A percentile compares a stretch with the other conserved stretches of the same genome.
Conservation (phyloP, 2,888 invertebrate species). For the Pterobdella sp. region DNA sequence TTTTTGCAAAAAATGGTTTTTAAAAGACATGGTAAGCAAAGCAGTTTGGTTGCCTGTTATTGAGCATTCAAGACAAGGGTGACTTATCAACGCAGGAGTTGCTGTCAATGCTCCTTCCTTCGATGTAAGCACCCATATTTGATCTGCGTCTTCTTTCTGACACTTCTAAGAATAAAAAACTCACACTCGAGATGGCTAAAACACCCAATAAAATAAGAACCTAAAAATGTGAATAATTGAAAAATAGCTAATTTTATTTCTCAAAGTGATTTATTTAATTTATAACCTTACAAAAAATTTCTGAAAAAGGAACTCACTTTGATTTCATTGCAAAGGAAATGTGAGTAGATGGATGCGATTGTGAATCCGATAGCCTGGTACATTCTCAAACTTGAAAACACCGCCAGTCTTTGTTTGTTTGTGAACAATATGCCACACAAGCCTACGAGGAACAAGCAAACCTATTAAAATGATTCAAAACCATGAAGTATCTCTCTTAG, state of each 20-base stretch:
- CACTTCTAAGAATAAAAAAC: constrained; percentile 13
- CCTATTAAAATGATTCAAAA: too few species aligned
- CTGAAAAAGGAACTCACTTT: constrained; percentile 40
- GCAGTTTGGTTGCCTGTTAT: too few species aligned
- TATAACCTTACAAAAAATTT: background rate
- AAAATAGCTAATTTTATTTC: constrained; percentile 29
- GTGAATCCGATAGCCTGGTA: constrained; percentile 44
- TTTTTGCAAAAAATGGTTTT: too few species aligned
- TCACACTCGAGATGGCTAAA: constrained; percentile 40
- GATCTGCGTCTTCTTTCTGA: constrained; percentile 2
- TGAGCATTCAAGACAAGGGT: too few species aligned
- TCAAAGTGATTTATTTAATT: background rate
- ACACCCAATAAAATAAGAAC: constrained; percentile 39
- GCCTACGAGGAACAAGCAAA: too few species aligned
- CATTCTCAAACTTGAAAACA: constrained; percentile 44
- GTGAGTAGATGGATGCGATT: constrained; percentile 42
- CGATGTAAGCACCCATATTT: too few species aligned
- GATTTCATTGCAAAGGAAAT: constrained; percentile 41
- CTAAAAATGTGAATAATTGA: constrained; percentile 13
- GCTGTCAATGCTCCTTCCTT: too few species aligned
- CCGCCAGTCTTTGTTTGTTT: constrained; percentile 43
- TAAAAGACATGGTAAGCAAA: too few species aligned
- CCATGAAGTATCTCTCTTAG: too few species aligned
- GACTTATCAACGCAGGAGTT: too few species aligned
- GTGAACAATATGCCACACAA: constrained; percentile 43